Conservation (phyloP, 2,113 vertebrate species). For the Lepus europaeus region DNA sequence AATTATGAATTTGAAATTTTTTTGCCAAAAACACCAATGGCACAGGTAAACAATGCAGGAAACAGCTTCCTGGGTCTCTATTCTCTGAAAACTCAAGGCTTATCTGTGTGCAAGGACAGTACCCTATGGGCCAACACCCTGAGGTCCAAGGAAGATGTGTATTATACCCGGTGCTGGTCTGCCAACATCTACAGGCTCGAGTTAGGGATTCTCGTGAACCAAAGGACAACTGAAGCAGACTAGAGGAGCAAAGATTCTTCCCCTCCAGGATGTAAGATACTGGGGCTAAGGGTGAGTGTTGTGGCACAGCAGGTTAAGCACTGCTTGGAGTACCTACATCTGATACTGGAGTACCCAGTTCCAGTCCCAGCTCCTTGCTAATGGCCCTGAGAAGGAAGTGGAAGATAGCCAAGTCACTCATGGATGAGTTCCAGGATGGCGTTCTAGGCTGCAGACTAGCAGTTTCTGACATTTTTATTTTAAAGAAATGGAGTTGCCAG, state of each 20-base stretch:
- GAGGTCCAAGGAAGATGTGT: not conserved
- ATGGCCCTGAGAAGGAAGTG: too few species aligned
- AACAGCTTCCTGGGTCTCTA: not conserved
- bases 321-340: too few species aligned
- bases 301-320: too few species aligned
- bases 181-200: not conserved
- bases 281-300: not conserved
- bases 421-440: too few species aligned
- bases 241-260: not conserved
- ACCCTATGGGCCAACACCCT: not conserved
- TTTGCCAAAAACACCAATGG: not conserved
- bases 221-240: not conserved
- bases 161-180: not conserved
- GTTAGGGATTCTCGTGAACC: not conserved
- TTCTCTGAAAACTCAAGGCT: constrained; percentile 23
- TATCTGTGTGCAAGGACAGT: not conserved
- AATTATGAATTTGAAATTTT: constrained; percentile 9
- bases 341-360: too few species aligned
- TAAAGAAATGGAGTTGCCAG: too few species aligned
- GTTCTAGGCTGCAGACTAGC: too few species aligned
- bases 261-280: not conserved
- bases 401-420: too few species aligned
- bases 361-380: too few species aligned
- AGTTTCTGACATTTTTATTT: too few species aligned
- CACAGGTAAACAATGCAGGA: not conserved